phyloP scores from a whole-genome alignment of 2,888 invertebrate genomes.

The Cheilosia variabilis region DNA sequence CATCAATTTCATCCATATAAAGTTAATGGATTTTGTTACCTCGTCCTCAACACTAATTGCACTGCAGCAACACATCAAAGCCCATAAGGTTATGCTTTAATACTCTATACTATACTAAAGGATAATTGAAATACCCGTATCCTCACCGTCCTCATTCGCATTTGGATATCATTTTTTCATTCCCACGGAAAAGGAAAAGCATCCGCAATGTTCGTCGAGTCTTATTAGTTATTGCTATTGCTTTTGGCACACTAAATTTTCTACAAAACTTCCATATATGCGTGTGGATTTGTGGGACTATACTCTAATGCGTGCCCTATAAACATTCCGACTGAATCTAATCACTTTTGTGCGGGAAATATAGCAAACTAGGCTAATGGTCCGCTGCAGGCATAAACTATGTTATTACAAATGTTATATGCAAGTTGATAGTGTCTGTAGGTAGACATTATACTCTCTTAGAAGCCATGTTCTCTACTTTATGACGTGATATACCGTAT shows the following conservation, averaged over 20 bases:
- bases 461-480: neutral
- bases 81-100: no score
- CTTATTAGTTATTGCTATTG: neutral
- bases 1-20: no score
- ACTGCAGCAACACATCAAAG: no score
- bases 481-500: neutral
- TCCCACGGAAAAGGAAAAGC: no score
- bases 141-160: no score
- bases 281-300: no score
- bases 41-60: no score
- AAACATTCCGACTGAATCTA: neutral
- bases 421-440: neutral
- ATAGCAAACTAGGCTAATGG: slow-evolving; percentile 6
- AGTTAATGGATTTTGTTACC: no score
- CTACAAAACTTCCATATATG: neutral
- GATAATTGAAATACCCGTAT: no score
- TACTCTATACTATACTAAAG: no score
- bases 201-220: neutral
- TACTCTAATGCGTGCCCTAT: neutral
- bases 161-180: no score
- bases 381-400: neutral
- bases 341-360: neutral
- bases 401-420: neutral
- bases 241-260: neutral
- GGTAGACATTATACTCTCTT: neutral